Evolutionary conservation across 2,888 invertebrate genomes (phyloP).

Genomic region (Acrobasis repandana): DNA sequence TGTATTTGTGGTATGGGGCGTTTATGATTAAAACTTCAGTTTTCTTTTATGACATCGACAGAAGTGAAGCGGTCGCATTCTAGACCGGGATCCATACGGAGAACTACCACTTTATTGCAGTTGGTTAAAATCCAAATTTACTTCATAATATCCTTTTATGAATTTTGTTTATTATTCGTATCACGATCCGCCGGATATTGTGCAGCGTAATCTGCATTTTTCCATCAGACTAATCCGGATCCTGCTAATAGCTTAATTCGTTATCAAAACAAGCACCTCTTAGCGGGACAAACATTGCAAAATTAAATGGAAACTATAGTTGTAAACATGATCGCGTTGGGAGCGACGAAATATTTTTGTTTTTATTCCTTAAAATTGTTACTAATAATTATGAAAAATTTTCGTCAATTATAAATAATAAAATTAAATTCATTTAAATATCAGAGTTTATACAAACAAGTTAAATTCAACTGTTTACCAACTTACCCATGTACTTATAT

Average conservation of each 20-base stretch:
- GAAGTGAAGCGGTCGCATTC: too few relatives aligned
- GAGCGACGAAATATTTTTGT: neutral
- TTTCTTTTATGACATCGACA: too few relatives aligned
- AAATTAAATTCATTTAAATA: too few relatives aligned
- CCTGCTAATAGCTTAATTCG: slow-evolving; percentile 7
- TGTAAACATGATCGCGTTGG: neutral
- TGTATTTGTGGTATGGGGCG: too few relatives aligned
- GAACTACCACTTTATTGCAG: neutral
- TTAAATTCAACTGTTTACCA: too few relatives aligned
- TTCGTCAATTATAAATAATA: too few relatives aligned
- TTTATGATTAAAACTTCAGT: too few relatives aligned
- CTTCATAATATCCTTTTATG: too few relatives aligned
- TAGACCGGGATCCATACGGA: neutral
- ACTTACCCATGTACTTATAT: too few relatives aligned
- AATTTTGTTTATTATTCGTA: neutral
- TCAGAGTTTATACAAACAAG: too few relatives aligned
- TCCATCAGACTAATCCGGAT: slow-evolving; percentile 13
- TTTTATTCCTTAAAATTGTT: neutral
- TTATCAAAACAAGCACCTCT: slow-evolving; percentile 10
- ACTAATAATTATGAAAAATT: too few relatives aligned
- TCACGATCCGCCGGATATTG: slow-evolving; percentile 2
- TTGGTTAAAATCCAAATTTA: too few relatives aligned
- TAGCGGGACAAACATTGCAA: neutral
- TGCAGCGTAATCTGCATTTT: slow-evolving; percentile 13
- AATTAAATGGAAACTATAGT: neutral